These are phyloP conservation scores for Perca fluviatilis DNA, from an alignment of 2,113 vertebrate species.

Conservation along the genomic window DNA sequence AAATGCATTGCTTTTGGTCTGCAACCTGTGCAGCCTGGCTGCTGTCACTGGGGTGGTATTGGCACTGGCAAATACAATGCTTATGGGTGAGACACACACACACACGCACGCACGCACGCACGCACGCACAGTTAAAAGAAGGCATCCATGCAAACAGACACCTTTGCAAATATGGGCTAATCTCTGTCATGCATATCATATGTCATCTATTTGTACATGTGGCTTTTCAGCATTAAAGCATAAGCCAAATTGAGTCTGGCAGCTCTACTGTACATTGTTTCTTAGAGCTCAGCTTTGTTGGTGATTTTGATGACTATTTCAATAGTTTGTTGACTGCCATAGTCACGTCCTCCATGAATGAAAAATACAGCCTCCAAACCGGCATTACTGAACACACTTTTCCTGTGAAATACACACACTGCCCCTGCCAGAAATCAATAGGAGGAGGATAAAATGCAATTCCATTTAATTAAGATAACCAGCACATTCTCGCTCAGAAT, in stretches of 20 bases:
- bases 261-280: constrained; percentile 39
- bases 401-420: constrained; percentile 60
- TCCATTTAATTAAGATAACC: constrained; percentile 85
- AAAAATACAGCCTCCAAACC: constrained; percentile 35
- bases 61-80: constrained; percentile 16
- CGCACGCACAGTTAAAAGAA: not conserved
- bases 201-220: constrained; percentile 28
- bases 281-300: constrained; percentile 36
- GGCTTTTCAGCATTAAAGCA: constrained; percentile 16
- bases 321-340: constrained; percentile 53
- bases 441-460: constrained; percentile 72
- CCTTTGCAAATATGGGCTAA: not conserved
- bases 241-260: constrained; percentile 42
- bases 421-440: constrained; percentile 74
- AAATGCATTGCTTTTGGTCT: constrained; percentile 27
- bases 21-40: constrained; percentile 21
- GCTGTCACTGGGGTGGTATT: constrained; percentile 18
- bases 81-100: not conserved
- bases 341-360: constrained; percentile 19
- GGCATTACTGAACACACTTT: constrained; percentile 35
- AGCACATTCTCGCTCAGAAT: constrained; percentile 71
- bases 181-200: constrained; percentile 16
- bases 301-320: constrained; percentile 40
- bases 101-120: not conserved
- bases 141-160: constrained; percentile 31